Evolutionary conservation across 2,888 invertebrate species (phyloP).

Genomic region (Erebia epiphron): DNA sequence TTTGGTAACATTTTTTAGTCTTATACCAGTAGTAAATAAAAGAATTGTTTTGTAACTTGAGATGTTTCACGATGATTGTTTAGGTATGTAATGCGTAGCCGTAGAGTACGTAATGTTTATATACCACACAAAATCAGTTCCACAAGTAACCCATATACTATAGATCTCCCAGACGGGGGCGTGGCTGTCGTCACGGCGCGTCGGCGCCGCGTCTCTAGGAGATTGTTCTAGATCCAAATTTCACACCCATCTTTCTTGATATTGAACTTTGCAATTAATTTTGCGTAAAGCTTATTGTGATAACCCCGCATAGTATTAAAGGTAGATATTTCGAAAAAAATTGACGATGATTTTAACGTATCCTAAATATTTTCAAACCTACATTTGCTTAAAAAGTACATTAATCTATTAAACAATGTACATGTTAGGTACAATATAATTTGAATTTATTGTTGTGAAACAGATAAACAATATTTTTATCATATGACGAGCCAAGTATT

Average conservation of each 20-base stretch:
- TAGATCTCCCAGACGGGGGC: constrained; percentile 55
- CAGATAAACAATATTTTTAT: neutral
- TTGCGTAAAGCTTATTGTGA: constrained; percentile 1
- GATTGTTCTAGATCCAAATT: constrained; percentile 54
- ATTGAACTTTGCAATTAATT: constrained; percentile 28
- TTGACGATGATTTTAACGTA: neutral
- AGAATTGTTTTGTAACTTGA: constrained; percentile 20
- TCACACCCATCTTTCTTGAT: constrained; percentile 38
- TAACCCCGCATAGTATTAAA: neutral
- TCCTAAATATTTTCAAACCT: neutral
- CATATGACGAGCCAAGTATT: neutral
- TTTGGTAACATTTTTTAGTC: constrained; percentile 26
- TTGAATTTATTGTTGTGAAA: neutral
- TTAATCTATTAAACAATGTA: too few species aligned
- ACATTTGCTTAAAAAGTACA: too few species aligned
- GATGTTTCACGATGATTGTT: constrained; percentile 3
- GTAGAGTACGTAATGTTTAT: constrained; percentile 29
- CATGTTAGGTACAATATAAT: neutral
- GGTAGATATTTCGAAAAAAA: neutral
- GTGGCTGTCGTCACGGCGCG: constrained; percentile 74
- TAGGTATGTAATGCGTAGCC: constrained; percentile 11
- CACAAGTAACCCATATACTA: constrained; percentile 34
- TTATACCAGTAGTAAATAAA: neutral
- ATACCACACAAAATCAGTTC: constrained; percentile 28
- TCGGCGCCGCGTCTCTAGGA: constrained; percentile 69